Percentiles rank a stretch among this genome's conserved stretches.
Conservation (phyloP, 2,888 invertebrate genomes). For the Melanophora roralis region DNA sequence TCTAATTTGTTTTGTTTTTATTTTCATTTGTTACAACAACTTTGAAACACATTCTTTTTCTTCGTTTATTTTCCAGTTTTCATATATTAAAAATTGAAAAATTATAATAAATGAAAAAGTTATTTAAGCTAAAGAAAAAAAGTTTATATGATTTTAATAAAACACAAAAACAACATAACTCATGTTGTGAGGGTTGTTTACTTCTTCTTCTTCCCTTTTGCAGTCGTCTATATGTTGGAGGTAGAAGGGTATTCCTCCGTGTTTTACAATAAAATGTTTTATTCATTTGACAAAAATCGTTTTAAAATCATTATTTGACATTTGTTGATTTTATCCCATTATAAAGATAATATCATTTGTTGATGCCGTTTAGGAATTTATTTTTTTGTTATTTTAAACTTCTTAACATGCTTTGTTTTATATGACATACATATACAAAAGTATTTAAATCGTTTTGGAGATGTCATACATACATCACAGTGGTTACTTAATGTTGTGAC, state of each 20-base stretch:
- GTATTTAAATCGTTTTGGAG: background rate
- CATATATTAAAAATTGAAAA: conserved; percentile 14
- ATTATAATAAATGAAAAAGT: conserved; percentile 57
- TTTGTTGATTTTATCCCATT: conserved; percentile 55
- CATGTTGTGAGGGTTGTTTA: conserved; percentile 16
- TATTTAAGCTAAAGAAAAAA: conserved; percentile 48
- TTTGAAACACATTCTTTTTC: background rate
- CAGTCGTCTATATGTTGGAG: no score
- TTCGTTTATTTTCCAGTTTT: background rate
- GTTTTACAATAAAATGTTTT: conserved; percentile 4
- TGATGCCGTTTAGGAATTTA: background rate
- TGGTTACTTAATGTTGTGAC: background rate
- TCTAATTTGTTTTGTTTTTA: conserved; percentile 56
- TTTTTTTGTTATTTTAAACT: background rate
- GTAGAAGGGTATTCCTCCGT: background rate
- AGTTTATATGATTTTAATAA: conserved; percentile 22
- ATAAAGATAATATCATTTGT: conserved; percentile 38
- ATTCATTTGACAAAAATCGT: conserved; percentile 15
- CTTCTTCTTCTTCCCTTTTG: background rate
- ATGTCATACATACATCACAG: background rate
- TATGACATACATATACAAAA: background rate
- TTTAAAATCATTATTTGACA: conserved; percentile 51
- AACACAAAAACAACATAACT: background rate
- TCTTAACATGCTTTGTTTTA: background rate
- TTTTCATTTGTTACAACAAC: conserved; percentile 37